phyloP scores from a whole-genome alignment of 2,797 vertebrate species.

The Notamacropus eugenii region DNA sequence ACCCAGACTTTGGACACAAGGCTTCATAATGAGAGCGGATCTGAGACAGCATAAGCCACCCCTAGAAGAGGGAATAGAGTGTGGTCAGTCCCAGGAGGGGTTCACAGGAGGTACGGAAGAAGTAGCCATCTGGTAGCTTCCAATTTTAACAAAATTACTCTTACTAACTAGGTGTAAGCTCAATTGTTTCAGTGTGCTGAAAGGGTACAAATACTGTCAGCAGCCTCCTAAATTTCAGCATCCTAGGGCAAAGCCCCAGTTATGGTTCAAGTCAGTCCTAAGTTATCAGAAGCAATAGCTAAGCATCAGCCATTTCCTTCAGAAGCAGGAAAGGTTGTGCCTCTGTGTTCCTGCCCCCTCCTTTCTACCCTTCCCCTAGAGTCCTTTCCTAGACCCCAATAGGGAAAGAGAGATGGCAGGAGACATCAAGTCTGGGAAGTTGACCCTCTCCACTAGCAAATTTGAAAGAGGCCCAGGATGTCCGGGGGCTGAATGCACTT shows the following conservation, averaged over 20 bases:
- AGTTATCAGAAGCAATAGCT: neutral
- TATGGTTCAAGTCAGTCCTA: neutral
- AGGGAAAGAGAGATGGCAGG: constrained; percentile 43
- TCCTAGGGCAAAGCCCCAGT: neutral
- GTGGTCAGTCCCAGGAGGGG: neutral
- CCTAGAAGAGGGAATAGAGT: neutral
- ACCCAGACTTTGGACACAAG: neutral
- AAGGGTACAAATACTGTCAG: neutral
- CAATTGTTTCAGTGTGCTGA: neutral
- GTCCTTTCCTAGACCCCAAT: neutral
- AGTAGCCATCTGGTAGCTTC: neutral
- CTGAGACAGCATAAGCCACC: neutral
- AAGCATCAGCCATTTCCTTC: neutral
- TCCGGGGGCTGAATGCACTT: constrained; percentile 43
- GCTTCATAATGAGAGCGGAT: neutral
- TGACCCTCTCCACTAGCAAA: constrained; percentile 58
- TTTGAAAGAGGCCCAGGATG: constrained; percentile 16
- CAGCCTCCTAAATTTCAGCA: neutral
- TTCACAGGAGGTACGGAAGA: neutral
- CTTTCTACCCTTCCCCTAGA: neutral
- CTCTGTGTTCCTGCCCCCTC: neutral
- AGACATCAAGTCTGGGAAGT: constrained; percentile 50
- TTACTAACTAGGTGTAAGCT: neutral
- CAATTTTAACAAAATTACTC: neutral
- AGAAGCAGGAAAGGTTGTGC: constrained; percentile 22